phyloP scores from a whole-genome alignment of 2,797 vertebrate genomes.

The Thalassophryne amazonica region DNA sequence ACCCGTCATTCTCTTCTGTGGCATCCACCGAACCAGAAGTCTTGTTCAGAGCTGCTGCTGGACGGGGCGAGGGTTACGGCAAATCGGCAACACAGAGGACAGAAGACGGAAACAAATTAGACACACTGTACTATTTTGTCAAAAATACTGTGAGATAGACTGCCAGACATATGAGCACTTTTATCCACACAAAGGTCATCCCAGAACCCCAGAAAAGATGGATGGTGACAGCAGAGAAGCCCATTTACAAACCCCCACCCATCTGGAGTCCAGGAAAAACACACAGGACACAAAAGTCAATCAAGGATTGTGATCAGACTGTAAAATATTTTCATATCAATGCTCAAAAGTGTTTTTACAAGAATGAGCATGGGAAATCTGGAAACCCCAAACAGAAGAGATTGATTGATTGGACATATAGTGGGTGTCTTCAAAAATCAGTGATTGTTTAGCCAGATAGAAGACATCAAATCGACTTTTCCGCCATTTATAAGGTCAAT shows the following conservation, averaged over 20 bases:
- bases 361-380: too few relatives aligned
- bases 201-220: constrained; percentile 1
- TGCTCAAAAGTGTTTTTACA: too few relatives aligned
- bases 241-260: too few relatives aligned
- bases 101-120: too few relatives aligned
- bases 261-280: not conserved
- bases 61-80: not conserved
- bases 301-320: not conserved
- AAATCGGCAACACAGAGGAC: not conserved
- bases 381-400: too few relatives aligned
- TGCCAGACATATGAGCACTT: not conserved
- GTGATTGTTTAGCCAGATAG: not conserved
- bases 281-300: not conserved
- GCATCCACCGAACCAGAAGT: constrained; percentile 83
- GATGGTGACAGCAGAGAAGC: not conserved
- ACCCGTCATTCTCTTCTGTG: constrained; percentile 86
- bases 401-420: constrained; percentile 29
- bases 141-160: too few relatives aligned
- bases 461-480: constrained; percentile 8
- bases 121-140: accelerated
- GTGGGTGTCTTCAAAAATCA: not conserved
- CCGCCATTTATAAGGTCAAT: too few relatives aligned
- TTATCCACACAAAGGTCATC: not conserved
- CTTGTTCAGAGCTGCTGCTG: constrained; percentile 84
- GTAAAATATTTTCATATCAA: not conserved